phyloP scores from a whole-genome alignment of 2,888 invertebrate genomes.

The Furcula furcula region DNA sequence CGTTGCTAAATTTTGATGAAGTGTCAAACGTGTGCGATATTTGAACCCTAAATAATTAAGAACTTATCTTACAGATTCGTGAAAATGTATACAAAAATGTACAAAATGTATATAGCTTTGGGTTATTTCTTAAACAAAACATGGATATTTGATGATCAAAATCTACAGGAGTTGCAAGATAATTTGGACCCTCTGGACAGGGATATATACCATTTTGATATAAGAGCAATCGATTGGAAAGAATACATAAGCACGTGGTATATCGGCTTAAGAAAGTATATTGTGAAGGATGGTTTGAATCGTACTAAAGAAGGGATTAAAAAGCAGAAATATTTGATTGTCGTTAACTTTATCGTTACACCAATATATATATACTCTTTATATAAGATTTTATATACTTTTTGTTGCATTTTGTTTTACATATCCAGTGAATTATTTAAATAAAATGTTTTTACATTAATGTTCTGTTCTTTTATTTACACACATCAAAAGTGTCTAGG shows the following conservation, averaged over 20 bases:
- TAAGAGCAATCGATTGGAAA: constrained; percentile 20
- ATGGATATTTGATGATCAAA: constrained; percentile 27
- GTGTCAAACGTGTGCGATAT: too few species aligned
- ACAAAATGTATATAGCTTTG: constrained; percentile 18
- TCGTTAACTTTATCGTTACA: too few species aligned
- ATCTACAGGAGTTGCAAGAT: constrained; percentile 14
- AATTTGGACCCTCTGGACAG: constrained; percentile 16
- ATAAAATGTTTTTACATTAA: too few species aligned
- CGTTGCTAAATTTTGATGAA: too few species aligned
- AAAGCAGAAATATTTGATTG: constrained; percentile 10
- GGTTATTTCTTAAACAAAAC: constrained; percentile 27
- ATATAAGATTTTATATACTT: too few species aligned
- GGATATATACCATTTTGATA: constrained; percentile 32
- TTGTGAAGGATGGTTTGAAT: constrained; percentile 26
- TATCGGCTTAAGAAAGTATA: constrained; percentile 24
- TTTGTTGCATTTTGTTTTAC: too few species aligned
- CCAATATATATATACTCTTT: constrained; percentile 8
- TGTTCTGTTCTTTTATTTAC: too few species aligned
- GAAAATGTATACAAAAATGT: constrained; percentile 26
- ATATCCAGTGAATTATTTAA: too few species aligned
- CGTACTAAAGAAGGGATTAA: constrained; percentile 17
- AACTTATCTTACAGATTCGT: constrained; percentile 25
- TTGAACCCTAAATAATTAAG: too few species aligned
- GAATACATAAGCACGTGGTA: constrained; percentile 25
- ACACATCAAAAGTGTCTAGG: too few species aligned